Evolutionary conservation across 1,140 invertebrate genomes (phyloP).

Genomic region (Mactra quadrangularis): DNA sequence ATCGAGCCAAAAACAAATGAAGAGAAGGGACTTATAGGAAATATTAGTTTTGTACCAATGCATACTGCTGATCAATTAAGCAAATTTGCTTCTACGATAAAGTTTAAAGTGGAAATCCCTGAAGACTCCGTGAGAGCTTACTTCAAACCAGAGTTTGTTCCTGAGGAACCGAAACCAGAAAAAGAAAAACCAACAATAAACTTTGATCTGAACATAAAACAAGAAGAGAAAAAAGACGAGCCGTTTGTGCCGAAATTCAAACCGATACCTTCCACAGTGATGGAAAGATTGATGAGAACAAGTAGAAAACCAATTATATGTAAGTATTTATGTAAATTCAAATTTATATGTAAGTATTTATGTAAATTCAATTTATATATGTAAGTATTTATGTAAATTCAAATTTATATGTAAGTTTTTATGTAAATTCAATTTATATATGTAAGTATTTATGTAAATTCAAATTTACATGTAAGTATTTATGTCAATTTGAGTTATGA

Average conservation of each 20-base stretch:
- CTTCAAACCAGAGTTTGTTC: conserved; percentile 71
- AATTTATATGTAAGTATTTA: too few species aligned
- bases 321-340: too few species aligned
- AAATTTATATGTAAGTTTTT: background rate
- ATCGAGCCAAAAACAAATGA: conserved; percentile 75
- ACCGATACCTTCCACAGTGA: conserved; percentile 64
- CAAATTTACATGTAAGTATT: too few species aligned
- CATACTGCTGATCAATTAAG: conserved; percentile 64
- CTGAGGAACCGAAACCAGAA: conserved; percentile 73
- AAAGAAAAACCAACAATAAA: conserved; percentile 69
- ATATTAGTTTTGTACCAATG: conserved; percentile 69
- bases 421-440: too few species aligned
- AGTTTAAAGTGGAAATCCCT: conserved; percentile 69
- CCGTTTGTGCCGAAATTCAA: conserved; percentile 65
- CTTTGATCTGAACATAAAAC: conserved; percentile 57
- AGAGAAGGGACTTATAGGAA: conserved; percentile 67
- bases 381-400: too few species aligned
- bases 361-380: too few species aligned
- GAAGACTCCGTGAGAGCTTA: conserved; percentile 73
- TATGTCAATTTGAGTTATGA: too few species aligned
- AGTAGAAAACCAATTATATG: conserved; percentile 71
- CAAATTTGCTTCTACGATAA: conserved; percentile 67
- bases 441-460: too few species aligned
- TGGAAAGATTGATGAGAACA: conserved; percentile 70
- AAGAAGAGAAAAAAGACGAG: conserved; percentile 63